phyloP scores from a whole-genome alignment of 2,113 vertebrate species.

The Mesitornis unicolor region DNA sequence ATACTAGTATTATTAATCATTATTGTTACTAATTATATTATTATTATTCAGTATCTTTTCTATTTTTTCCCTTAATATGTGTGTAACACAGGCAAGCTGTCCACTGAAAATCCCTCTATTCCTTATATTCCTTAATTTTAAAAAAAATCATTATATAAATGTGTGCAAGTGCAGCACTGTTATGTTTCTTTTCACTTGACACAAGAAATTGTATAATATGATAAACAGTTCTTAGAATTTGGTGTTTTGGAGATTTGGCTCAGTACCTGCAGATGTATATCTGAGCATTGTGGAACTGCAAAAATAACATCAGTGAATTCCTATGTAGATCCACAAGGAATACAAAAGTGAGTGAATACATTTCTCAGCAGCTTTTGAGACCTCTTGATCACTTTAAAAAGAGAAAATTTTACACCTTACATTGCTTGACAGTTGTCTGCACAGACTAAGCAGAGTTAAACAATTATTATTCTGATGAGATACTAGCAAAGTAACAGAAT shows the following conservation, averaged over 20 bases:
- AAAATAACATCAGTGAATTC: neutral
- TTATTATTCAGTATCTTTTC: neutral
- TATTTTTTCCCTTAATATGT: neutral
- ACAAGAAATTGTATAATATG: neutral
- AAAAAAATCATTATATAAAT: neutral
- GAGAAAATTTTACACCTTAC: neutral
- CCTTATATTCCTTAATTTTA: neutral
- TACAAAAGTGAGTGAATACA: neutral
- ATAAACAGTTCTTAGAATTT: neutral
- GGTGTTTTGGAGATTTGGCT: neutral
- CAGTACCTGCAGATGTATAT: neutral
- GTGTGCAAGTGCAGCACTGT: neutral
- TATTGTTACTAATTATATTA: neutral
- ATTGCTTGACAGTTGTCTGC: neutral
- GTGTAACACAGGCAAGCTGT: neutral
- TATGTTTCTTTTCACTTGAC: neutral
- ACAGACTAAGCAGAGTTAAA: neutral
- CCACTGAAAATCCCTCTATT: too few relatives aligned
- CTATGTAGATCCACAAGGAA: neutral
- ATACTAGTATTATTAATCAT: neutral
- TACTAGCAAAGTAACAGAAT: neutral
- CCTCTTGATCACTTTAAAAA: neutral
- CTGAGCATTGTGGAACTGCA: neutral
- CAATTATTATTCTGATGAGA: neutral
- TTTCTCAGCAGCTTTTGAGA: neutral